Conservation (phyloP, 2,888 invertebrate genomes). For the Dryobotodes eremita region DNA sequence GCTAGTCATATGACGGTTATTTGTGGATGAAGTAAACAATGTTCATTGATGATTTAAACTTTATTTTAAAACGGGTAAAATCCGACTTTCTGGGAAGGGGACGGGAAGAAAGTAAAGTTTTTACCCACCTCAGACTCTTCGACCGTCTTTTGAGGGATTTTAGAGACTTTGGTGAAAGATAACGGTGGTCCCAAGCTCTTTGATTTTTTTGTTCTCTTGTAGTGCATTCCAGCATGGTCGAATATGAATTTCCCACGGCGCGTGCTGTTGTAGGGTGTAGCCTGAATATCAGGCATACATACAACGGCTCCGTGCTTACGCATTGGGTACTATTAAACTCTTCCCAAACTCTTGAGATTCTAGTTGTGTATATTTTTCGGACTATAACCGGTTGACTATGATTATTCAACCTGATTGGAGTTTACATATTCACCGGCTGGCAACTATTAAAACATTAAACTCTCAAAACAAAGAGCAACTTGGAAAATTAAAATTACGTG, state of each 20-base stretch:
- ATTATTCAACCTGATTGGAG: not conserved
- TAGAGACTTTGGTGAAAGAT: not conserved
- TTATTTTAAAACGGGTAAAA: slow-evolving; percentile 3
- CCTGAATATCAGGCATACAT: not conserved
- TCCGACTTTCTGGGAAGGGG: not conserved
- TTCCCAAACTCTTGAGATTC: not conserved
- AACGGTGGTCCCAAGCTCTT: no score
- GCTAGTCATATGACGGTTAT: slow-evolving; percentile 40
- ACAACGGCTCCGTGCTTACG: not conserved
- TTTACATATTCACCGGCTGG: not conserved
- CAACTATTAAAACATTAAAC: slow-evolving; percentile 20
- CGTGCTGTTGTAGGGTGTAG: not conserved
- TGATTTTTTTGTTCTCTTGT: no score
- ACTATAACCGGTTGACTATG: not conserved
- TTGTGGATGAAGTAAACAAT: slow-evolving; percentile 27
- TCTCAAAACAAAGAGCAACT: not conserved
- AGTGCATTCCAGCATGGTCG: no score
- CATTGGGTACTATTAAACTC: not conserved
- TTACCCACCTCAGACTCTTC: not conserved
- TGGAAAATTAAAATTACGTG: slow-evolving; percentile 15
- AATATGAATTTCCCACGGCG: not conserved
- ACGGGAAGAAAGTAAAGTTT: not conserved
- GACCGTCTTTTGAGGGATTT: not conserved
- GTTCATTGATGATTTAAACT: slow-evolving; percentile 33
- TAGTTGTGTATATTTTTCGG: not conserved